A percentile compares a stretch with the other conserved stretches of the same genome.
Evolutionary conservation across 92 coral and sea anemone genomes (phyloP).

Genomic region (Muricea muricata): DNA sequence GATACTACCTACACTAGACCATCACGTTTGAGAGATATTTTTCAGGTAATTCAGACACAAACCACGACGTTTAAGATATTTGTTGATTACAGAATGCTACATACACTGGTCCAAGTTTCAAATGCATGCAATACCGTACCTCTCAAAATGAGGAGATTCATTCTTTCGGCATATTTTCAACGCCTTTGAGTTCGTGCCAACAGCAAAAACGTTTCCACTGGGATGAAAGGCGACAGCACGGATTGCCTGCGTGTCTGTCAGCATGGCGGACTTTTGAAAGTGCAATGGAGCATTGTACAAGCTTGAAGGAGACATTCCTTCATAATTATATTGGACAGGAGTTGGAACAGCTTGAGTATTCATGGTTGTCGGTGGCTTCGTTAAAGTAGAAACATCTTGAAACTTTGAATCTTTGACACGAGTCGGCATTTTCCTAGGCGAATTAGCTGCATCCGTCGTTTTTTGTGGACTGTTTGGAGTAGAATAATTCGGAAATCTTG

Average conservation of each 20-base stretch:
- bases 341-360: background rate
- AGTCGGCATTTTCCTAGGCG: background rate
- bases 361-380: background rate
- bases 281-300: background rate
- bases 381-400: background rate
- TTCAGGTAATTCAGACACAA: background rate
- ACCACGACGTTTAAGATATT: slow-evolving; percentile 50
- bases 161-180: slow-evolving; percentile 78
- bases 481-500: background rate
- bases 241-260: slow-evolving; percentile 90
- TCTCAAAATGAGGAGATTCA: slow-evolving; percentile 29
- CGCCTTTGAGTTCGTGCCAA: slow-evolving; percentile 92
- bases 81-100: background rate
- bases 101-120: background rate
- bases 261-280: slow-evolving; percentile 76
- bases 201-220: slow-evolving; percentile 82
- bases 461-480: background rate
- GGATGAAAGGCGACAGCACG: slow-evolving; percentile 97
- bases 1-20: background rate
- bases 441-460: background rate
- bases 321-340: background rate
- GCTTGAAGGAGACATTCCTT: background rate
- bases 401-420: background rate
- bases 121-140: background rate
- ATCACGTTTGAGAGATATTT: background rate